phyloP scores from a whole-genome alignment of 2,888 invertebrate species.

The Tanytarsus gracilentus region DNA sequence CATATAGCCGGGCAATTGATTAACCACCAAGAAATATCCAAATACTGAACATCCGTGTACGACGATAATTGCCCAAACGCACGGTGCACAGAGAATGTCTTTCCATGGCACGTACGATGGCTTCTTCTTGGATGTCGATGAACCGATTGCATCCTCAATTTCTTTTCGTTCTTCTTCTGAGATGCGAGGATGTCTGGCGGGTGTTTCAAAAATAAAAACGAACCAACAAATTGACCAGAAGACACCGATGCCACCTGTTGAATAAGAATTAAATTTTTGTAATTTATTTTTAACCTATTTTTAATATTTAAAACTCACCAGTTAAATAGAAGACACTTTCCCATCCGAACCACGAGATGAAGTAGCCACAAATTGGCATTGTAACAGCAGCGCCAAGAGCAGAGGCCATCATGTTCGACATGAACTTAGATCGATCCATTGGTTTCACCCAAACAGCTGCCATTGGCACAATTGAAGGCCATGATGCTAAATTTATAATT shows the following conservation, averaged over 20 bases:
- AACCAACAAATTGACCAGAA: slow-evolving; percentile 79
- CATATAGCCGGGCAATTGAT: slow-evolving; percentile 80
- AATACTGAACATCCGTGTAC: slow-evolving; percentile 78
- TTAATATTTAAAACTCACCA: slow-evolving; percentile 42
- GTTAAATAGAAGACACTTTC: slow-evolving; percentile 84
- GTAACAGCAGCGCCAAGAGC: slow-evolving; percentile 86
- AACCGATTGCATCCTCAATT: slow-evolving; percentile 64
- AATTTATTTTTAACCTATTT: background rate
- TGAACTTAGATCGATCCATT: slow-evolving; percentile 84
- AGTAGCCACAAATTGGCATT: slow-evolving; percentile 76
- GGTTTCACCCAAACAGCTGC: slow-evolving; percentile 93
- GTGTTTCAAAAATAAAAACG: slow-evolving; percentile 68
- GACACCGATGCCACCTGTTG: slow-evolving; percentile 56
- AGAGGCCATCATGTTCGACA: slow-evolving; percentile 88
- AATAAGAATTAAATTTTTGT: background rate
- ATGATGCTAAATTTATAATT: slow-evolving; percentile 53
- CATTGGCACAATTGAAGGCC: slow-evolving; percentile 90
- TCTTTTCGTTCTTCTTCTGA: slow-evolving; percentile 58
- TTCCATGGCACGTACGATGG: slow-evolving; percentile 67
- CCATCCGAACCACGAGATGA: slow-evolving; percentile 77
- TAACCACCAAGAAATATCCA: slow-evolving; percentile 79
- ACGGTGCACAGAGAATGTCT: slow-evolving; percentile 55
- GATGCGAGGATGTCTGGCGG: slow-evolving; percentile 74
- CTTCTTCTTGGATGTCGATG: slow-evolving; percentile 49
- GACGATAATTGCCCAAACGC: slow-evolving; percentile 79